Evolutionary conservation across 2,888 invertebrate species (phyloP).

Genomic region (Blastobasis adustella): DNA sequence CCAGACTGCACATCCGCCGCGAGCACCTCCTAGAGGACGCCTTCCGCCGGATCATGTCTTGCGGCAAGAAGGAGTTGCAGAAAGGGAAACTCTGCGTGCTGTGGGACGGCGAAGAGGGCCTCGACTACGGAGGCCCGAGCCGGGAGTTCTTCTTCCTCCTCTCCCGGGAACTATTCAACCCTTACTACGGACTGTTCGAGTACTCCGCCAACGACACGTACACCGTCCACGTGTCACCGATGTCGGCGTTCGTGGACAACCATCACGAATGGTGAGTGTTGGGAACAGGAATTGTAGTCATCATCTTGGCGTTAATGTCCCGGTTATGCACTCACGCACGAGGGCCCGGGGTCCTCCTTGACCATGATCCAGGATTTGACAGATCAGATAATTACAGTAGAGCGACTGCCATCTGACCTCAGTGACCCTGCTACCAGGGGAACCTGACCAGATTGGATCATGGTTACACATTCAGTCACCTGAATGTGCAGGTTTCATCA

Average conservation of each 20-base stretch:
- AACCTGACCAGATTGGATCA: too few relatives aligned
- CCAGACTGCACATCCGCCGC: conserved; percentile 92
- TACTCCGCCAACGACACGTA: conserved; percentile 98
- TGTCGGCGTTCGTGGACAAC: conserved; percentile 98
- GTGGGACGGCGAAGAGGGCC: conserved; percentile 95
- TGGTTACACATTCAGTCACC: too few relatives aligned
- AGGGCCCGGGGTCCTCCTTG: too few relatives aligned
- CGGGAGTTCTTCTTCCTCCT: conserved; percentile 98
- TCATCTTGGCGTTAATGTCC: too few relatives aligned
- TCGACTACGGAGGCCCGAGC: conserved; percentile 98
- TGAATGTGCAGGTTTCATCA: too few relatives aligned
- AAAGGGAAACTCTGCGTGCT: conserved; percentile 95
- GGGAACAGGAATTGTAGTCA: not conserved
- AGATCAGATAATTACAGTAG: too few relatives aligned
- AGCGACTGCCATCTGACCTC: too few relatives aligned
- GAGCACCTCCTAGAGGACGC: conserved; percentile 97
- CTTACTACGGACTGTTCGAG: conserved; percentile 98
- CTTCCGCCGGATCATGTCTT: conserved; percentile 96
- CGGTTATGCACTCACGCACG: too few relatives aligned
- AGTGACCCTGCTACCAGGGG: too few relatives aligned
- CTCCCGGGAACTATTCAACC: conserved; percentile 98
- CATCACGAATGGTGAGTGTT: conserved; percentile 91
- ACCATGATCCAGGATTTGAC: too few relatives aligned
- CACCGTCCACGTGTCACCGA: conserved; percentile 95
- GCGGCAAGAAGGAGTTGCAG: conserved; percentile 95